Base-by-base conservation (phyloP, 2,113 vertebrate species). In the Hiodon alosoides region DNA sequence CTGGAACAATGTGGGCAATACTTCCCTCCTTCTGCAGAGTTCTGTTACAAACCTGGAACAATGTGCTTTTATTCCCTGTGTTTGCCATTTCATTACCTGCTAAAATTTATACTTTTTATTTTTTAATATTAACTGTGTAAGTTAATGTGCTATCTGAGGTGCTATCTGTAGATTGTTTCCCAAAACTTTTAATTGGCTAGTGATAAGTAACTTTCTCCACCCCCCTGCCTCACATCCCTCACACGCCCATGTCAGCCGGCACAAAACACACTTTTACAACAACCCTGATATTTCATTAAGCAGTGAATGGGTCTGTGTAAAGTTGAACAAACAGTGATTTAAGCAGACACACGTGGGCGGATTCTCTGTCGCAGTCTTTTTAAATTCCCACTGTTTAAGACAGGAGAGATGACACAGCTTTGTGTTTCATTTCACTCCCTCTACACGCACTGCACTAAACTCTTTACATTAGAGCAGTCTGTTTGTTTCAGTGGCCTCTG, bases 141-240 rank as follows among this genome's bases (percentile, higher is more conserved):
- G 84, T 87, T 90, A 89, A 89, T 81, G 71, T 74, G 87, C 76
- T 81, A 71, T 74, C 79, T 81, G 80, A 82, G 80, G 83, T 82
- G 71, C 79, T 75, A 31, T 71, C 70, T 65, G 13, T 75, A 76
- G 46, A 76, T 46, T 72, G 52, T 64, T 76, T 14, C 61, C 57
- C 31, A 78, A 74, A 68, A 72, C 17, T 46, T 46, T 55, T 47
- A 31, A 17, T 31, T 74, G 53, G 9, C 55, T 57, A 46, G 8
- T 51, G 65, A 67, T 69, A 51, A n/a, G 46, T 55, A n/a, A 62
- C 57, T 31, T 76, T 46, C 46, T 16, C n/a, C 62, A 67, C 17
- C 14, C 53, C 53, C 9, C 64, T 72, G 11, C 57, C 59, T n/a
- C 47, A 11, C 65, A 31, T n/a, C n/a, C 31, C 51, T 61, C 53